Evolutionary conservation across 2,888 invertebrate genomes (phyloP), one percentile per base, ranked within the genome.

Genomic region (Agriotes lineatus): DNA sequence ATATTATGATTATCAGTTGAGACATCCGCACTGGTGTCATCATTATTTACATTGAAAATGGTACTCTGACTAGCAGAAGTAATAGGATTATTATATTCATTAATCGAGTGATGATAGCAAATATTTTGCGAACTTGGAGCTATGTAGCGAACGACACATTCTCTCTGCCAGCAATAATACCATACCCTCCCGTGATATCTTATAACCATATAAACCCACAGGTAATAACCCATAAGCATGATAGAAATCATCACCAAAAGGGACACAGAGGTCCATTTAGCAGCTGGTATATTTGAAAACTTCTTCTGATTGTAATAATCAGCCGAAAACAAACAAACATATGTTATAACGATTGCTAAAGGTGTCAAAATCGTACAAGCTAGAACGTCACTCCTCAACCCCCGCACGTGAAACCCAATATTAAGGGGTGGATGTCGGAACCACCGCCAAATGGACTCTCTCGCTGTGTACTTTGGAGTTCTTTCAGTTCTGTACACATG

Each of bases 401-500:
- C 81, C 58, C 82, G 75, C 2, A 81, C 77, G 50, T 78, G 77
- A 56, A 78, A 76, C 9, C 80, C 81, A 20, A 80, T 75, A n/a
- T 80, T 78, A 6, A 74, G 69, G 6, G 78, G 75, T 45, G 78
- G 79, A 57, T 80, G 72, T 54, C 77, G 82, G 69, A 91, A 78
- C 90, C 91, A 93, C 85, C 88, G 84, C 72, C 86, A 82, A 48
- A 90, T 79, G 0, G 90, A 89, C 61, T 84, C 84, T 0, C 86
- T 79, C 1, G 89, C 85, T 1, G 87, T 87, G 74, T 89, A 90
- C 73, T 87, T 86, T 50, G 90, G 90, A 0, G 89, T 88, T 25
- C 91, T 87, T 74, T 87, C 86, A 0, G 91, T 90, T n/a, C 85
- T 82, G 77, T 91, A 93, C 56, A 86, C 83, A 50, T 89, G 88